Evolutionary conservation across 92 coral and sea anemone species (phyloP).

Genomic region (Paragorgia papillata): DNA sequence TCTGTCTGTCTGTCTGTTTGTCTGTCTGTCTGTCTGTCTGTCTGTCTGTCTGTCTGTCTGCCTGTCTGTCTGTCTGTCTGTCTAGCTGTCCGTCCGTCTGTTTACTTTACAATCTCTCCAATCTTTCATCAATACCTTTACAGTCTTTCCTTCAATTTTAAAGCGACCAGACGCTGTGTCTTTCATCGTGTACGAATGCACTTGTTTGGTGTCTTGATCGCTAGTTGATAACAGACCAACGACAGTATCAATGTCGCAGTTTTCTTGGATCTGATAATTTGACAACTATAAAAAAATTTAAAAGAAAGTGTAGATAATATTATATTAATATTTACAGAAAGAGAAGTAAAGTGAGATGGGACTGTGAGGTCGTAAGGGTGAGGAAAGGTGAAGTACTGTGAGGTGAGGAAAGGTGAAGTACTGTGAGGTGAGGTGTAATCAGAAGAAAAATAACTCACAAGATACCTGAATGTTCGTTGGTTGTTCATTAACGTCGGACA

Average conservation of each 20-base stretch:
- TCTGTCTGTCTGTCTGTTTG: too few relatives aligned
- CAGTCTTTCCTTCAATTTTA: conserved; percentile 53
- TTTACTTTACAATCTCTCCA: too few relatives aligned
- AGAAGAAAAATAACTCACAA: neutral
- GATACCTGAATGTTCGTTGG: conserved; percentile 71
- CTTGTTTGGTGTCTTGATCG: conserved; percentile 80
- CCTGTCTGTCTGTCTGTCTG: too few relatives aligned
- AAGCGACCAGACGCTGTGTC: conserved; percentile 82
- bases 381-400: neutral
- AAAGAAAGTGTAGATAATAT: neutral
- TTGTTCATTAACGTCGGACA: conserved; percentile 75
- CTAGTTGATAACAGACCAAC: conserved; percentile 73
- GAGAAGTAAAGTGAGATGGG: neutral
- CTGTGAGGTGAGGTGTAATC: neutral
- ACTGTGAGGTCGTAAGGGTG: neutral
- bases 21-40: too few relatives aligned
- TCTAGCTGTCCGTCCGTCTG: too few relatives aligned
- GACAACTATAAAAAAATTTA: conserved; percentile 65
- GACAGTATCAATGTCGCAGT: conserved; percentile 65
- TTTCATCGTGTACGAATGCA: conserved; percentile 61
- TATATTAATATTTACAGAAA: neutral
- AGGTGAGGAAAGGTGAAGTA: neutral
- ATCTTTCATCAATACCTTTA: conserved; percentile 61
- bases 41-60: too few relatives aligned
- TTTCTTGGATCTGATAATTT: conserved; percentile 67